Evolutionary conservation across 2,113 vertebrate species (phyloP), one percentile per base, ranked within the genome.

Genomic region (Perccottus glenii): DNA sequence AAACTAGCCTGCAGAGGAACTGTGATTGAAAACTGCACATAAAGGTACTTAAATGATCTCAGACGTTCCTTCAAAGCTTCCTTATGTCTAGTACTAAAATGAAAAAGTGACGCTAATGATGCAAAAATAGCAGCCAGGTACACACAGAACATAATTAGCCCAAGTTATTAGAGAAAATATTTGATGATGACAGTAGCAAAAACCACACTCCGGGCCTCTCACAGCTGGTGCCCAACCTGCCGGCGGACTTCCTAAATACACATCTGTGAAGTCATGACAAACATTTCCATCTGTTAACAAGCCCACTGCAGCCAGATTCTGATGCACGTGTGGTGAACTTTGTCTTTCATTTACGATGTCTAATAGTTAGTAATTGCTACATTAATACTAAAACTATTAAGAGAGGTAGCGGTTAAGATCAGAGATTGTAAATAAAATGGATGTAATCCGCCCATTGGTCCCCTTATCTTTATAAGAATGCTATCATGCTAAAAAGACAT

Each of bases 211-310:
- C 47, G 49, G 15, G 6, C 10, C 5, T 48, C n/a, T 59, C 42
- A 16, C 14, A 50, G 68, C 51, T 67, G 64, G 50, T 33, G 16
- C n/a, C 36, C 36, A 40, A 50, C 19, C 45, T 63, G 33, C 16
- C 38, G 51, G 40, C 73, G 50, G 27, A 19, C 38, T 14, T 4
- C 61, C 45, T 11, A 10, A 57, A 45, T 33, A 58, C 32, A 63
- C 27, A 57, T 63, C 19, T 59, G 45, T 27, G 36, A 51, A 50
- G 11, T 12, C 9, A 56, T 61, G 45, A 36, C 36, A 75, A 67
- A 36, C 59, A 68, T 36, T 36, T 33, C 51, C 58, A 62, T 68
- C 72, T 51, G 64, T 32, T 44, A 27, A 16, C 8, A 11, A 48
- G 19, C 46, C 5, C 48, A 35, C 11, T 5, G 11, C 5, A 48